Base-by-base conservation (phyloP, 30 jellyfish, hydroid and myxozoan species). In the Hydra vulgaris region DNA sequence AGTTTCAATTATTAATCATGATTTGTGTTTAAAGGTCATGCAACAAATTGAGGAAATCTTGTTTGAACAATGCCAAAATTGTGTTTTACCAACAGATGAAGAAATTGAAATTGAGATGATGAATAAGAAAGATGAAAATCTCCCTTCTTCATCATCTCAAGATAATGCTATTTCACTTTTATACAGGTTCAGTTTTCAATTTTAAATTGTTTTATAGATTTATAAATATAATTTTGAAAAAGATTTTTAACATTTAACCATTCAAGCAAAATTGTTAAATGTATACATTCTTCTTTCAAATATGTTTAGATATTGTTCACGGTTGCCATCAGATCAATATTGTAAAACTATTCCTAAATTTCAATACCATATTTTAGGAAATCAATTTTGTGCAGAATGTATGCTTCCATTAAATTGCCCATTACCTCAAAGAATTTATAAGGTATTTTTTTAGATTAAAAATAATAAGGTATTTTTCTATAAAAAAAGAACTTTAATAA, bases 321-420 rank as follows among this genome's bases (percentile, higher is more conserved):
- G 54, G 70, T 74, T 88, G 27, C 95, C 90, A 7, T 56, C 78
- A 8, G 95, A 84, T 54, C 81, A 79, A 17, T 88, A 66, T 82
- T 67, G 95, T 1, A 27, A 24, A 8, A 26, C 76, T 55, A 78
- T n/a, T 66, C 96, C 96, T 0, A 25, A 54, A 23, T 88, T 85
- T 74, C 71, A 81, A 27, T 0, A 25, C 53, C 54, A 26, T 17
- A 18, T 23, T 18, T 83, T 61, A 1, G 82, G 67, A 19, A 80
- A 85, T 17, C 77, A 80, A 54, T 68, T 7, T 67, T 67, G 18
- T 4, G 90, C 88, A 12, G 71, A 74, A 83, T 83, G 89, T 71
- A 75, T 80, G 17, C 71, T 89, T 17, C 97, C 95, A 8, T 70
- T 85, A 26, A 89, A 85, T 74, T 79, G 95, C 61, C 97, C 97